Base-by-base conservation (phyloP, 2,797 vertebrate species). In the Myotis findleyi region DNA sequence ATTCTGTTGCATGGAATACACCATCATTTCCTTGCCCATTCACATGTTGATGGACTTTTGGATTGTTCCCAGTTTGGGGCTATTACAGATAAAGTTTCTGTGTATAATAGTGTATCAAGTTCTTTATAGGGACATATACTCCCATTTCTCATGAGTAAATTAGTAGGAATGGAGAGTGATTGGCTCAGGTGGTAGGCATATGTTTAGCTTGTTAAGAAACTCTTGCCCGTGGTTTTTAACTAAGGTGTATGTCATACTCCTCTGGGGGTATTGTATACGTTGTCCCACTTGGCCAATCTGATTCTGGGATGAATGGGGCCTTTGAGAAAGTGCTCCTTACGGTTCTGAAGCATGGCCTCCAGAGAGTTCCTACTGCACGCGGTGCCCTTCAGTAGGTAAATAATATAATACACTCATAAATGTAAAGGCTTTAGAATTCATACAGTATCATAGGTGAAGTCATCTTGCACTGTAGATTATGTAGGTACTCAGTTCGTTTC, bases 131-230 rank as follows among this genome's bases (percentile, higher is more conserved):
- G 30, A 7, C 10, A 14, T 2, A 6, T 55, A 14, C 14, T 91
- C 71, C 49, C 21, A 21, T 79, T 92, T 95, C 36, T 92, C 27
- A 27, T 47, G 33, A 20, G 27, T 23, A 71, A 91, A 36, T 55
- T 49, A 36, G 38, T 68, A 41, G 3, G 53, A 87, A 1, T 47
- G 41, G 82, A 71, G 95, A 59, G 64, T 64, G 51, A 69, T 9
- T n/a, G 3, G 83, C 8, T 44, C 44, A 3, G 12, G 27, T 8
- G 30, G 11, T 44, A 57, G 62, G 7, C 9, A 51, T 49, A 14
- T 53, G 41, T n/a, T 73, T 86, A 62, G 17, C 49, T 86, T 95
- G 62, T 92, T 20, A 91, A 79, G 13, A 92, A 84, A 57, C 6
- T 14, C 41, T 7, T 12, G 5, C 8, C 36, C 10, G 0, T 89